Evolutionary conservation across 23 tunicate species (phyloP), one percentile per base, ranked within the genome.

Genomic region (Halocynthia roretzi): DNA sequence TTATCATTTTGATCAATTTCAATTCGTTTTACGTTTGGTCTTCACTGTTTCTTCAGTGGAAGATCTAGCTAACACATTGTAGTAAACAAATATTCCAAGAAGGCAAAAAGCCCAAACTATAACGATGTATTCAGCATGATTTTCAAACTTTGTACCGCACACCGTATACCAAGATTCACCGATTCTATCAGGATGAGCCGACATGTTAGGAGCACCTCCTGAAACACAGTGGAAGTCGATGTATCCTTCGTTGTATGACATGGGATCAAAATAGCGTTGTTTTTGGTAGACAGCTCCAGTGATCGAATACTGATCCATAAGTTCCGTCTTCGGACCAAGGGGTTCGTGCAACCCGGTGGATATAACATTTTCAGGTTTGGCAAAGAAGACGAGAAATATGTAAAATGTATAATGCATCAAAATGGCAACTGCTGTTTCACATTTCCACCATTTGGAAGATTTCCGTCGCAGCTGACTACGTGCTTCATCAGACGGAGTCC

Each of bases 191-290:
- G 96, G 96, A 62, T 67, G 62, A 8, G 82, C 75, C 0, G 96
- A 84, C 50, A 84, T 52, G 53, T 89, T 89, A 6, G 96, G 96
- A 6, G 96, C 64, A 21, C 96, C 96, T 58, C 60, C 75, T 20
- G 82, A 84, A 48, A 80, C 75, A 74, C 96, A 89, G 9, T 87
- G 88, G 51, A 89, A 89, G 53, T 89, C 96, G 58, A 89, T 85
- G 72, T 89, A 89, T 7, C 88, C 88, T 80, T 89, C 96, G 63
- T 89, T 88, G 54, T 84, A 89, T 15, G 82, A 72, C 40, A 48
- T 54, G 44, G 96, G 96, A 55, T 89, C 96, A 52, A 89, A 48
- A 56, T 89, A 89, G 50, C 87, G 87, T 75, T 89, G 96, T 77
- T 89, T 89, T 52, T 79, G 80, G 75, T 89, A 89, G 17, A 80